Evolutionary conservation across 2,113 vertebrate genomes (phyloP), one percentile per base, ranked within the genome.

Genomic region (Centrocercus urophasianus): DNA sequence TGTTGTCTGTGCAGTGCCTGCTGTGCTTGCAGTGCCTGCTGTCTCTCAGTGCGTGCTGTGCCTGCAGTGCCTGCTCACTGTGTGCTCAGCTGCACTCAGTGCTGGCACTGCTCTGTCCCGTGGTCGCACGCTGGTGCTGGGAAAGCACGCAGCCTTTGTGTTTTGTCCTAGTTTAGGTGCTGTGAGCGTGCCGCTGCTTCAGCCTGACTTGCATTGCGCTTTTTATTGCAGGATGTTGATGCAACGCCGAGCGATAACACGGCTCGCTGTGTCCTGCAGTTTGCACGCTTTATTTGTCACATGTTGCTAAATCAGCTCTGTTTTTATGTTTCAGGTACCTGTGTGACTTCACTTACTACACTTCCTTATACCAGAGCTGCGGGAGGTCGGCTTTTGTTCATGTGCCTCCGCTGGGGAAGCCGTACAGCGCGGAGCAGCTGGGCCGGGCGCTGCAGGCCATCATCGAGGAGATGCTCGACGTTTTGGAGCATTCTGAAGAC

Each of bases 311-410:
- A 5, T 24, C 1, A 59, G 2, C 13, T 18, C 5, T 34, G 0
- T 0, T 30, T 43, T 74, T 43, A 7, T 8, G 9, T 73, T 57
- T 6, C 92, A 99, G 99, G 91, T 99, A 99, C 96, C 98, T 99
- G 14, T 99, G 99, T 64, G 99, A 99, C 96, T 99, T 99, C 97
- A 98, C 98, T 59, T 99, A 99, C 97, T 99, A 99, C 95, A 98
- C 97, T 1, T 99, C 99, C 9, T 91, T 99, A 79, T 98, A 98
- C 97, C 98, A 98, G 97, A 98, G 99, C 69, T 95, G 96, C 0
- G 98, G 99, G 10, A 97, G 93, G 34, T 98, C 98, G 0, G 99
- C 98, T 2, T 99, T 99, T 4, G 96, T 99, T 19, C 99, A 99
- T 0, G 99, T 99, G 52, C 99, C 99, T 21, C 99, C 99, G 0